Conservation (phyloP, 2,113 vertebrate species). For the Menidia beryllina region DNA sequence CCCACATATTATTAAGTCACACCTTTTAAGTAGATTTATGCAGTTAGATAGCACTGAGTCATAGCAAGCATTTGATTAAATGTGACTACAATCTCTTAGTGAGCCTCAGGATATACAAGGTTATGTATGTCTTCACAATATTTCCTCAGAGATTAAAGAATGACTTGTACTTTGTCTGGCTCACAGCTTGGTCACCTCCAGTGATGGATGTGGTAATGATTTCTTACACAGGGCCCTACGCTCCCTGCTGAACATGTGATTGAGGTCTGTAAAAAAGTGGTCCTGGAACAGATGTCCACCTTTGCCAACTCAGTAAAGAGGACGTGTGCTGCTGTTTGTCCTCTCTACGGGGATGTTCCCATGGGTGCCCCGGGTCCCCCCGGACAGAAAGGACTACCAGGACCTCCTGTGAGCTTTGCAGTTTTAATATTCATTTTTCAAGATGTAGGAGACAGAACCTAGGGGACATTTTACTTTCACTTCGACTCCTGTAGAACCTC, state of each 20-base stretch:
- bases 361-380: constrained; percentile 76
- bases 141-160: constrained; percentile 57
- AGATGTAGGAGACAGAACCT: not conserved
- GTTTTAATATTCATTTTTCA: constrained; percentile 25
- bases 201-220: constrained; percentile 64
- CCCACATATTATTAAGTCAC: constrained; percentile 49
- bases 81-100: constrained; percentile 71
- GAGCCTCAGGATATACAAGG: constrained; percentile 63
- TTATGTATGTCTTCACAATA: constrained; percentile 63
- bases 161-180: constrained; percentile 46
- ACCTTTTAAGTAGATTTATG: constrained; percentile 67
- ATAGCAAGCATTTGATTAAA: constrained; percentile 66
- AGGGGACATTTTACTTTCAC: not conserved
- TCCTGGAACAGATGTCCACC: constrained; percentile 83
- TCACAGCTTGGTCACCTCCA: constrained; percentile 44
- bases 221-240: constrained; percentile 71
- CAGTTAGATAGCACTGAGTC: constrained; percentile 32
- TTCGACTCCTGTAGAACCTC: constrained; percentile 33
- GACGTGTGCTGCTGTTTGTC: constrained; percentile 81
- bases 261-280: constrained; percentile 81
- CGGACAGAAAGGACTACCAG: constrained; percentile 76
- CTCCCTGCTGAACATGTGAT: constrained; percentile 80
- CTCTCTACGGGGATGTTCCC: constrained; percentile 80
- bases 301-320: constrained; percentile 83
- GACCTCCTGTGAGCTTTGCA: constrained; percentile 74